Percentiles rank a stretch among this genome's conserved stretches.
Conservation (phyloP, 2,113 vertebrate genomes). For the Mustelus asterias region DNA sequence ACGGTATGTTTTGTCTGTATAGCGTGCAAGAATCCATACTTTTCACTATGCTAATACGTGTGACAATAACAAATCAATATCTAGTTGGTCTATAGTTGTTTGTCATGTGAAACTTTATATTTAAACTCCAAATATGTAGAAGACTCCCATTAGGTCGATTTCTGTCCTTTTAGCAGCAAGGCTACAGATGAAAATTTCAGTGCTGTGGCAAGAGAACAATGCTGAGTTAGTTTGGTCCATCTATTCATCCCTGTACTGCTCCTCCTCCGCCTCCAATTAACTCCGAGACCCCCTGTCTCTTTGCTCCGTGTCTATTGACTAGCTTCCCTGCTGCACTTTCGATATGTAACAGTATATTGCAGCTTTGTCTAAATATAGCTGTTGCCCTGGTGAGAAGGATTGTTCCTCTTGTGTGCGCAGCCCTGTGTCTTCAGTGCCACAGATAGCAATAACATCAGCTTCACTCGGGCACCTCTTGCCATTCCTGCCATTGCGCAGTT, state of each 20-base stretch:
- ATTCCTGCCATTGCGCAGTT: not conserved
- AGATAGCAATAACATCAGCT: not conserved
- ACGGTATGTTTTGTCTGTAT: too few relatives aligned
- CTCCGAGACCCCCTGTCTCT: not conserved
- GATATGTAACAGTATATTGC: not conserved
- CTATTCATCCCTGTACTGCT: not conserved
- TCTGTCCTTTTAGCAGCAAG: not conserved
- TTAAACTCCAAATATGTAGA: not conserved
- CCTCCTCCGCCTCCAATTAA: not conserved
- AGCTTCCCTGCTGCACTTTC: not conserved
- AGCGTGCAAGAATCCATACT: too few relatives aligned
- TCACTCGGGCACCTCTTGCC: not conserved
- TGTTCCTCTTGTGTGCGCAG: not conserved
- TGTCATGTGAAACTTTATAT: not conserved
- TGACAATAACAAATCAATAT: too few relatives aligned
- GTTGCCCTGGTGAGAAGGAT: not conserved
- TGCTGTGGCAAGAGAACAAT: not conserved
- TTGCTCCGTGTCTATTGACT: not conserved
- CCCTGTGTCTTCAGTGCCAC: not conserved
- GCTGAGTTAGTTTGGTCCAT: not conserved
- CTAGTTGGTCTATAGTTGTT: not conserved
- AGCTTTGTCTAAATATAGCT: not conserved
- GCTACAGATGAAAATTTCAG: not conserved
- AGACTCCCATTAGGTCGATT: not conserved
- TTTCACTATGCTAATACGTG: too few relatives aligned